Conservation (phyloP, 1,140 invertebrate species). For the Stegodyphus mimosarum region DNA sequence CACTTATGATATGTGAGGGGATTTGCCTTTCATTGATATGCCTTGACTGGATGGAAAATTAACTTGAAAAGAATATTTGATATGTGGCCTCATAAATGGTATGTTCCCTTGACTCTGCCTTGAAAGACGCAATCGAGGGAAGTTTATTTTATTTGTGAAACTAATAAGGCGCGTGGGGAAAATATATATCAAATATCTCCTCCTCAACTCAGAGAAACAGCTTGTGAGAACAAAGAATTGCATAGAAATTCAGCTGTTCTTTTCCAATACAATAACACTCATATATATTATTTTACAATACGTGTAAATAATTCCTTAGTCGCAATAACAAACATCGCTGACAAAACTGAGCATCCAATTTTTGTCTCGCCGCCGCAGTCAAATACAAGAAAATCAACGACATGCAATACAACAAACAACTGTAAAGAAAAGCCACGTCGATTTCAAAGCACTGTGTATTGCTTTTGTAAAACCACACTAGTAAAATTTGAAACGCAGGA, state of each 20-base stretch:
- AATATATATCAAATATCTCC: slow-evolving; percentile 49
- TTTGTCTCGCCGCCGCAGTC: slow-evolving; percentile 55
- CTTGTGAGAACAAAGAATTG: slow-evolving; percentile 41
- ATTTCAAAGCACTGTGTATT: slow-evolving; percentile 43
- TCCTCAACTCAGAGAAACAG: slow-evolving; percentile 46
- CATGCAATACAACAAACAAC: slow-evolving; percentile 54
- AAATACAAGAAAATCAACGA: slow-evolving; percentile 59
- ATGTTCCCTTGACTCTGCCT: slow-evolving; percentile 10
- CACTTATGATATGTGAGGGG: slow-evolving; percentile 47
- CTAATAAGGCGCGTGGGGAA: slow-evolving; percentile 7
- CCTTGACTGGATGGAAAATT: slow-evolving; percentile 57
- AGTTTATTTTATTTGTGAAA: slow-evolving; percentile 1
- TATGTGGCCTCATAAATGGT: slow-evolving; percentile 36
- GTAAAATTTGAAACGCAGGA: slow-evolving; percentile 53
- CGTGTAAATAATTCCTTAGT: slow-evolving; percentile 49
- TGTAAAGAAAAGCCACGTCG: slow-evolving; percentile 48
- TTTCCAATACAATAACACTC: slow-evolving; percentile 54
- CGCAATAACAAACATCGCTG: slow-evolving; percentile 54
- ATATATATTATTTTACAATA: slow-evolving; percentile 56
- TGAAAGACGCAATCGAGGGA: neutral
- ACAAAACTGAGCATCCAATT: slow-evolving; percentile 58
- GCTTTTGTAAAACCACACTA: slow-evolving; percentile 53
- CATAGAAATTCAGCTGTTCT: slow-evolving; percentile 52
- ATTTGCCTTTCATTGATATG: slow-evolving; percentile 44
- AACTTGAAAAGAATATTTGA: slow-evolving; percentile 47